A percentile compares a stretch with the other conserved stretches of the same genome.
These are phyloP conservation scores for Myotis vivesi DNA, from an alignment of 2,797 vertebrate species.

Conservation along the genomic window DNA sequence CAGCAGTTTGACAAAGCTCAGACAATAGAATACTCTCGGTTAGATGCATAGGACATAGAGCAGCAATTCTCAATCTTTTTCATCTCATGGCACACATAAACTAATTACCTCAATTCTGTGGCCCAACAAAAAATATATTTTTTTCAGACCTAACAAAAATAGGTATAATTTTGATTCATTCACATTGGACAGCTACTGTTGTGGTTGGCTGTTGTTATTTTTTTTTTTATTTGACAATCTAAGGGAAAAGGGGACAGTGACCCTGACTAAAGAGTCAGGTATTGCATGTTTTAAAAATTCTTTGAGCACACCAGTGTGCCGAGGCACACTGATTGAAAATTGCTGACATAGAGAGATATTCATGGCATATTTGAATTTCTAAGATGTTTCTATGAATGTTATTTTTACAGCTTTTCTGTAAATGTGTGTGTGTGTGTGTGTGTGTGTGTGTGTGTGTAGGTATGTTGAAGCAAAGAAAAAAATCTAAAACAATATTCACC, in stretches of 20 bases:
- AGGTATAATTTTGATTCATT: not conserved
- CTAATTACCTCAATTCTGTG: not conserved
- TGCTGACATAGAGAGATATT: not conserved
- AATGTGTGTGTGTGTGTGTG: not conserved
- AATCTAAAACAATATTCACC: not conserved
- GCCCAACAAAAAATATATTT: not conserved
- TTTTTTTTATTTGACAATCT: not conserved
- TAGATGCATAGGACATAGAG: not conserved
- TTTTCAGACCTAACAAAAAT: not conserved
- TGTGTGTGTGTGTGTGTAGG: not conserved
- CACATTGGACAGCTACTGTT: not conserved
- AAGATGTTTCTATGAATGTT: not conserved
- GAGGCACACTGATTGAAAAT: not conserved
- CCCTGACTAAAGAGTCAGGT: not conserved
- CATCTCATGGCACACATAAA: not conserved
- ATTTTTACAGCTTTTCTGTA: not conserved
- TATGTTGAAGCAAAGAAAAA: not conserved
- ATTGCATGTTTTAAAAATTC: not conserved
- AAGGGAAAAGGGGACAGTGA: not conserved
- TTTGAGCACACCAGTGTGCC: not conserved
- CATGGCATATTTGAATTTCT: not conserved
- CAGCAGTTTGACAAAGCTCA: not conserved
- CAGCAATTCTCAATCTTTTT: not conserved
- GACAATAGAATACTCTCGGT: not conserved
- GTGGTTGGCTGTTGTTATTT: not conserved